A percentile compares a stretch with the other conserved stretches of the same genome.
Evolutionary conservation across 2,888 invertebrate species (phyloP).

Genomic region (Troilus luridus): DNA sequence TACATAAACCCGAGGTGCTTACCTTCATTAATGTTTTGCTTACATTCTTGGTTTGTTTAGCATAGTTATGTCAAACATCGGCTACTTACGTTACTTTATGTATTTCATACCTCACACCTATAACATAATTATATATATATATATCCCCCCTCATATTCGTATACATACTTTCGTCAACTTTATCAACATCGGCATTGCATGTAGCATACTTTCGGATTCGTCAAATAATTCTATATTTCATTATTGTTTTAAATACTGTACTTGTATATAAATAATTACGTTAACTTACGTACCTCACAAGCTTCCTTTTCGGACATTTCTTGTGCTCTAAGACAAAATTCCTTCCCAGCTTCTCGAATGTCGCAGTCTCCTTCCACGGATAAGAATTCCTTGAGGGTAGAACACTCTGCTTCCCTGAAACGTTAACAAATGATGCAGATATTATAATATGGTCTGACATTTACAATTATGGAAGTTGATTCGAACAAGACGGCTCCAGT

Average conservation of each 20-base stretch:
- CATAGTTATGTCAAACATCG: too few relatives aligned
- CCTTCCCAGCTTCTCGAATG: background rate
- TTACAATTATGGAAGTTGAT: background rate
- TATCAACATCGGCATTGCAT: too few relatives aligned
- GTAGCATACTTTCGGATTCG: too few relatives aligned
- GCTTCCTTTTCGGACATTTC: constrained; percentile 26
- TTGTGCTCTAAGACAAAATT: background rate
- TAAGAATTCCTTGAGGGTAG: constrained; percentile 21
- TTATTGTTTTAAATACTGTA: background rate
- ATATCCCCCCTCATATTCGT: too few relatives aligned
- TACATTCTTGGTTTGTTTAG: too few relatives aligned
- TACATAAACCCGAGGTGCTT: too few relatives aligned
- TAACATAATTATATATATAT: too few relatives aligned
- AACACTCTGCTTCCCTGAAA: constrained; percentile 8
- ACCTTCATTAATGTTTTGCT: too few relatives aligned
- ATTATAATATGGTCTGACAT: background rate
- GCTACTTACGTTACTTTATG: too few relatives aligned
- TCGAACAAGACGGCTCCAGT: background rate
- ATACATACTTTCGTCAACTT: too few relatives aligned
- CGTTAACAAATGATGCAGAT: background rate
- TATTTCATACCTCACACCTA: too few relatives aligned
- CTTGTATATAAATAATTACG: background rate
- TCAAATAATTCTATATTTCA: too few relatives aligned
- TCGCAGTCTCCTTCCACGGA: background rate
- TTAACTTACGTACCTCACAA: background rate